These are phyloP conservation scores for Girardinichthys multiradiatus DNA, from an alignment of 2,113 vertebrate genomes.

Conservation along the genomic window DNA sequence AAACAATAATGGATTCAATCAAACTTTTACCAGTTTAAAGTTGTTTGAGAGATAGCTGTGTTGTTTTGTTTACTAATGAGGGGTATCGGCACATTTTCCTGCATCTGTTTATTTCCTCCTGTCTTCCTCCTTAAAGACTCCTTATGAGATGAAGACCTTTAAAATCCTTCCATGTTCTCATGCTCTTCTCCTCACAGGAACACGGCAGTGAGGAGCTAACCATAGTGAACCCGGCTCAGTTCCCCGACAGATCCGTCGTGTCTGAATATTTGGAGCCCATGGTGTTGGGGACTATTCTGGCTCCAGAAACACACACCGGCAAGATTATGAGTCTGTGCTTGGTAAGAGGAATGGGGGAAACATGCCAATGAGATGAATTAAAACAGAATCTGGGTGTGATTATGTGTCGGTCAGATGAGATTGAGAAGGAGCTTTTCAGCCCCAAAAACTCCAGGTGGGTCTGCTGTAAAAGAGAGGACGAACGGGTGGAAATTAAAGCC, in stretches of 20 bases:
- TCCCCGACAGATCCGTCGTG: slow-evolving; percentile 88
- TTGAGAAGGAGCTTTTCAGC: not conserved
- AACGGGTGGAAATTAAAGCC: no score
- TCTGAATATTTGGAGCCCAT: slow-evolving; percentile 92
- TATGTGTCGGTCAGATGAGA: not conserved
- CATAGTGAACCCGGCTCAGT: slow-evolving; percentile 91
- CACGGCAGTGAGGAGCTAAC: slow-evolving; percentile 87
- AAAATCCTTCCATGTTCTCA: not conserved
- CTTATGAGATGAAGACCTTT: not conserved
- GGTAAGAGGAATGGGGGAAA: slow-evolving; percentile 77
- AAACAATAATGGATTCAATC: no score
- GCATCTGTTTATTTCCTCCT: no score
- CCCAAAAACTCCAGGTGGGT: no score
- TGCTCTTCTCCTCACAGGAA: slow-evolving; percentile 76
- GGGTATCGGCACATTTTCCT: no score
- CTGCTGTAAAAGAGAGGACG: no score
- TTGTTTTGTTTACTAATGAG: no score
- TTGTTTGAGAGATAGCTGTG: no score
- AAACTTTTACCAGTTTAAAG: no score
- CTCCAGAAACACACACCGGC: slow-evolving; percentile 87
- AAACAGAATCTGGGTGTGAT: not conserved
- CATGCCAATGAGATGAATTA: not conserved
- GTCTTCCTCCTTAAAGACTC: no score
- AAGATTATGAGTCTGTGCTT: slow-evolving; percentile 92
- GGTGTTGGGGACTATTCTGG: slow-evolving; percentile 90